phyloP scores from a whole-genome alignment of 1,140 invertebrate species.

The Aphis craccivora region DNA sequence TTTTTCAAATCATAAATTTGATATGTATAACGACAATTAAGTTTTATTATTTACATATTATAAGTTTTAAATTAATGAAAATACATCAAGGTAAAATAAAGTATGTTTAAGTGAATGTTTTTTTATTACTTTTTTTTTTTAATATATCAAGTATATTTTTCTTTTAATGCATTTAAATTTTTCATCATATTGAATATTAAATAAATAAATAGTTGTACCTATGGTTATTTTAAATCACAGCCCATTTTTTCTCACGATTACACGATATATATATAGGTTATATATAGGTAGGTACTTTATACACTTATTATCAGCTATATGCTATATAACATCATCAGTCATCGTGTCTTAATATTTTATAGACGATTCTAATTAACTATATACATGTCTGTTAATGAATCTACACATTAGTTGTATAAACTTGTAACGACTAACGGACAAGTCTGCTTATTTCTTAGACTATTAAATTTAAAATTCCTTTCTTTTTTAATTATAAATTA shows the following conservation, averaged over 20 bases:
- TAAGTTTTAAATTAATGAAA: background rate
- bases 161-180: background rate
- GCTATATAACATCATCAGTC: background rate
- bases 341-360: background rate
- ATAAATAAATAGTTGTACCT: background rate
- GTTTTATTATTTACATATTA: background rate
- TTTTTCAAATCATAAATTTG: background rate
- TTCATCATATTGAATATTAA: background rate
- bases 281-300: background rate
- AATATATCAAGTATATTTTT: background rate
- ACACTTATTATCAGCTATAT: background rate
- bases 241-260: background rate
- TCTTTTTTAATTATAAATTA: background rate
- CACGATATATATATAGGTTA: background rate
- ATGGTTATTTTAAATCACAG: background rate
- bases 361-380: background rate
- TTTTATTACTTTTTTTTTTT: constrained; percentile 1
- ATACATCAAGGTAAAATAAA: background rate
- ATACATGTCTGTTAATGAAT: background rate
- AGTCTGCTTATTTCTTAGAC: background rate
- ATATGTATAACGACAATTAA: background rate
- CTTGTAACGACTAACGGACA: background rate
- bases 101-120: background rate
- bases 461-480: background rate
- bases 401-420: background rate